Base-by-base conservation (phyloP, 2,888 invertebrate species). In the Synergus laeviventris region DNA sequence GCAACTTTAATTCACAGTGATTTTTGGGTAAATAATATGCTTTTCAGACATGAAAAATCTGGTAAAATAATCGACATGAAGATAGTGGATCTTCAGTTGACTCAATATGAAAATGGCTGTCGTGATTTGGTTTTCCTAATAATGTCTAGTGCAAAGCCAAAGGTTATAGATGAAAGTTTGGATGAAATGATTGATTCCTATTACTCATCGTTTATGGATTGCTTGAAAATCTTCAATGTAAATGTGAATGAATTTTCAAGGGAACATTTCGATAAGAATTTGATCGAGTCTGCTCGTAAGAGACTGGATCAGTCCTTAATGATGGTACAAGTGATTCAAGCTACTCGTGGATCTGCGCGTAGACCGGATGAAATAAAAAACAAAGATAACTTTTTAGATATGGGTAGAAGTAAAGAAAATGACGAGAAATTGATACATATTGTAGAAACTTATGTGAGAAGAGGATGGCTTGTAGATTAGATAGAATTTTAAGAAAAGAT, bases 1-100 rank as follows among this genome's bases (percentile, higher is more conserved):
- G 82, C 82, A 8, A 89, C 91, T 1, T 73, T 91, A 16, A 81
- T 88, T 0, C 91, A 91, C 78, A 85, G 85, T 56, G 91, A 91
- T 77, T 90, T 90, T 76, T 91, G 91, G 91, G 89, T 90, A 5
- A 91, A 91, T 82, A 91, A 91, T 70, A 91, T 91, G 87, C 86
- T 91, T 87, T 91, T 90, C 76, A 83, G 84, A 12, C 84, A 87
- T 61, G 84, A 88, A 61, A 82, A 86, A 14, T 75, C 79, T 1
- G 84, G 86, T 1, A 79, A 80, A 1, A 80, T 86, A 11, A 31
- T 81, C 7, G 86, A 85, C 18, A 86, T 91, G 87, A 91, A 91
- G 74, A 90, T 91, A n/a, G 87, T 91, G 1, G 91, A 91, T 76
- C 91, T 91, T 73, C 91, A 91, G 77, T 76, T 91, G 24, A 82